Evolutionary conservation across 2,797 vertebrate genomes (phyloP).

Genomic region (Aldrovandia affinis): DNA sequence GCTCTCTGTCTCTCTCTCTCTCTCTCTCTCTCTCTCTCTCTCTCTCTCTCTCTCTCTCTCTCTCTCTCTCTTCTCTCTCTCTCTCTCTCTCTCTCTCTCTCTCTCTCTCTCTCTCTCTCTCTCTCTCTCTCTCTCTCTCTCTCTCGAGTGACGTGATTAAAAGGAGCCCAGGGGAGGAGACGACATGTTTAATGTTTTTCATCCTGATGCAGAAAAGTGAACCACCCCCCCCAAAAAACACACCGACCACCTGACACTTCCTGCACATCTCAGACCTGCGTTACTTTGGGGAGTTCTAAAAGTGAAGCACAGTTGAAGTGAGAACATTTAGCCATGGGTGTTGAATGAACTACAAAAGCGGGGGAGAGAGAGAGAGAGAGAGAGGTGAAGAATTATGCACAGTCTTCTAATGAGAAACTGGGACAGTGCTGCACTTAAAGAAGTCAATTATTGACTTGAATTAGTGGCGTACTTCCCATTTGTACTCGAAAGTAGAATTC

Average conservation of each 20-base stretch:
- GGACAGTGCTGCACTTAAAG: constrained; percentile 4
- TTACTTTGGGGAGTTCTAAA: background rate
- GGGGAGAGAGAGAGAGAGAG: background rate
- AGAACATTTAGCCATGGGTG: background rate
- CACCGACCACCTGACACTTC: background rate
- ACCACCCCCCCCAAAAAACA: background rate
- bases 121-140: too few species aligned
- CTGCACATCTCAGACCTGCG: background rate
- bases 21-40: too few species aligned
- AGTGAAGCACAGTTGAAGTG: background rate
- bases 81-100: too few species aligned
- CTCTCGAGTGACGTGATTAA: too few species aligned
- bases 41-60: too few species aligned
- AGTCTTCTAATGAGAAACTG: constrained; percentile 26
- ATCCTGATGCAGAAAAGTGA: background rate
- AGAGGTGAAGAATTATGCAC: constrained; percentile 10
- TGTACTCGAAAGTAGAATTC: constrained; percentile 15
- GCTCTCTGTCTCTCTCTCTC: too few species aligned
- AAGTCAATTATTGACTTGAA: background rate
- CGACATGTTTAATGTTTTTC: background rate
- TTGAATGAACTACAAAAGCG: constrained; percentile 12
- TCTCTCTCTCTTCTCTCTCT: too few species aligned
- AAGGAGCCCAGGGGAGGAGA: background rate
- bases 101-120: too few species aligned
- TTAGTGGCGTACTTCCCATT: background rate